Conservation (phyloP, 2,888 invertebrate species). For the Tillus elongatus region DNA sequence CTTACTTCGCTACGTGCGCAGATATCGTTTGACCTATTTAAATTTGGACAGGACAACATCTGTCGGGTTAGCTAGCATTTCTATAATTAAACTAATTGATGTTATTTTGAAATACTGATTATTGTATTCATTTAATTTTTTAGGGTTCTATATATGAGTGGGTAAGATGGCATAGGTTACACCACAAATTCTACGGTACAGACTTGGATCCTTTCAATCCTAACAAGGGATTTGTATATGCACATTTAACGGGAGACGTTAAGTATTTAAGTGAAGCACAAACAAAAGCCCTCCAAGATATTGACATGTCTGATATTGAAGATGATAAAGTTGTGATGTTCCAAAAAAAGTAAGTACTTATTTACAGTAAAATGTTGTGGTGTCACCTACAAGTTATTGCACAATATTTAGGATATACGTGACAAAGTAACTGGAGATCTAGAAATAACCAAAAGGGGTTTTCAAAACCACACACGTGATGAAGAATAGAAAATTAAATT, state of each 20-base stretch:
- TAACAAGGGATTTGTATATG: slow-evolving; percentile 68
- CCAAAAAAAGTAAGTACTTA: slow-evolving; percentile 59
- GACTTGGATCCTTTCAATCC: slow-evolving; percentile 74
- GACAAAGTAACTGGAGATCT: too few species aligned
- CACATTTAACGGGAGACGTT: slow-evolving; percentile 66
- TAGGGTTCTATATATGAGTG: slow-evolving; percentile 79
- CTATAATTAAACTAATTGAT: too few species aligned
- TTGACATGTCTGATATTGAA: slow-evolving; percentile 75
- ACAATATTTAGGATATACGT: too few species aligned
- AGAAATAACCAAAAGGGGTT: too few species aligned
- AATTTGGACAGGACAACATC: too few species aligned
- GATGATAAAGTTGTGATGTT: slow-evolving; percentile 69
- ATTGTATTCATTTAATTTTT: slow-evolving; percentile 20
- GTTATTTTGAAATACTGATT: neutral
- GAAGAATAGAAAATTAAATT: too few species aligned
- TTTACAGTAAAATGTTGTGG: neutral
- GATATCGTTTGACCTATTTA: too few species aligned
- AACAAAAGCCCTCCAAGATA: slow-evolving; percentile 49
- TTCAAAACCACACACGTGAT: too few species aligned
- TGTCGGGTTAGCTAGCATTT: too few species aligned
- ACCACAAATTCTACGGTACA: slow-evolving; percentile 70
- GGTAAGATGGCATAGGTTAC: slow-evolving; percentile 72
- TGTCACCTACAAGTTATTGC: too few species aligned
- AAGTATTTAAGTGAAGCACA: slow-evolving; percentile 58
- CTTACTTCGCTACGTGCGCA: too few species aligned